Evolutionary conservation across 2,797 vertebrate genomes (phyloP).

Genomic region (Adrianichthys oophorus): DNA sequence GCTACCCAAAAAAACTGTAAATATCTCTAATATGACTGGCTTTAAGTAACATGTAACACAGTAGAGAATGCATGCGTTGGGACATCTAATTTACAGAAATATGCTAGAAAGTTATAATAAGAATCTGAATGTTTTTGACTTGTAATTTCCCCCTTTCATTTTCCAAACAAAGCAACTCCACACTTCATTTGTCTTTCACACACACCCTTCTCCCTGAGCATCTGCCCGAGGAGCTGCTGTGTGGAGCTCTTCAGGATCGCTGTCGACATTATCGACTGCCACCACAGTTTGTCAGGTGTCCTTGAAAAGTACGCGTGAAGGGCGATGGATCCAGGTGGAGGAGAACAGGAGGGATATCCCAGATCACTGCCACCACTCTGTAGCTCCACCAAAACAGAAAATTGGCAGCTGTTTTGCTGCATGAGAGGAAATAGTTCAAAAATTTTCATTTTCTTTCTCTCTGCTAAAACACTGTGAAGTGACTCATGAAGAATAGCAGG

Average conservation of each 20-base stretch:
- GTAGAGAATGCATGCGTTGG: no score
- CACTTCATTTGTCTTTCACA: conserved; percentile 10
- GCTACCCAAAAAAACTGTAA: no score
- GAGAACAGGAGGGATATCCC: conserved; percentile 57
- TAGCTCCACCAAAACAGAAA: conserved; percentile 60
- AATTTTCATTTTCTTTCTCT: conserved; percentile 27
- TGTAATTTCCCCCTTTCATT: neutral
- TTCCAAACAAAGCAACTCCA: conserved; percentile 14
- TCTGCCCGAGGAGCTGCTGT: conserved; percentile 68
- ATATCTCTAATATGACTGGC: no score
- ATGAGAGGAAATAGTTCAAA: conserved; percentile 40
- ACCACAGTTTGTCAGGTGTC: conserved; percentile 59
- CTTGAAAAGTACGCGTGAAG: conserved; percentile 72
- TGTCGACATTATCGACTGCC: conserved; percentile 69
- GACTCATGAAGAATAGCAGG: conserved; percentile 41
- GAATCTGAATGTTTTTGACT: neutral
- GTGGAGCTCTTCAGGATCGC: conserved; percentile 64
- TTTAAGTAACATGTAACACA: no score
- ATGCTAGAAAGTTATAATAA: neutral
- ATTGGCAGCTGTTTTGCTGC: conserved; percentile 71
- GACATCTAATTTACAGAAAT: no score
- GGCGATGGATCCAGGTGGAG: conserved; percentile 74
- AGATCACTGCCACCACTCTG: conserved; percentile 45
- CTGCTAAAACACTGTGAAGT: conserved; percentile 29
- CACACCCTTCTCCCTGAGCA: conserved; percentile 24